Evolutionary conservation across 2,113 vertebrate genomes (phyloP), one percentile per base, ranked within the genome.

Genomic region (Geococcyx californianus): DNA sequence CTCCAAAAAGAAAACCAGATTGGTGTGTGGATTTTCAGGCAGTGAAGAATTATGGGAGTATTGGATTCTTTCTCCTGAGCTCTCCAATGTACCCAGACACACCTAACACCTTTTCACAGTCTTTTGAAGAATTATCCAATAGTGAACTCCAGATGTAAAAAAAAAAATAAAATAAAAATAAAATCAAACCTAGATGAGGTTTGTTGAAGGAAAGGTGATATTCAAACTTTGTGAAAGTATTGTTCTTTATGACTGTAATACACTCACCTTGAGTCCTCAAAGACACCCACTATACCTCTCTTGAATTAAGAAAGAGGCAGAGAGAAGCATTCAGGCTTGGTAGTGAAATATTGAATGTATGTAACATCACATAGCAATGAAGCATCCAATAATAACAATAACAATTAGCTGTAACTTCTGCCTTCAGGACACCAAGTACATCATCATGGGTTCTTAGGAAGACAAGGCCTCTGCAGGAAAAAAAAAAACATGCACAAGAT

Each of bases 371-470:
- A 11, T 10, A 77, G 47, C 40, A 73, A 20, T 23, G 10, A 54
- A 83, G 15, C 4, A 33, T 26, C 8, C 28, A 44, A 8, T 29
- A 54, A 60, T 7, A 81, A 16, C 6, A 24, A 7, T 12, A 56
- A 36, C 20, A 60, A 11, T 7, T 25, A 58, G 13, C 60, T 36
- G 10, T 17, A 7, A 23, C 58, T 81, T 89, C 33, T 10, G 77
- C 16, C 45, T 70, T 55, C 63, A 34, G n/a, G 23, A 63, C 9
- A 14, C 16, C 0, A 1, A 25, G 7, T 23, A 21, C 1, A 3
- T 26, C 15, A 26, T 14, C 2, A 0, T 17, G 11, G 20, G 31
- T n/a, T 4, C 42, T 78, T 54, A 49, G 31, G 7, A 66, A 87
- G 14, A 55, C 7, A 38, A 2, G 28, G 16, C 13, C 13, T 74